Evolutionary conservation across 2,888 invertebrate genomes (phyloP), one percentile per base, ranked within the genome.

Genomic region (Nipponacmea schrenckii): DNA sequence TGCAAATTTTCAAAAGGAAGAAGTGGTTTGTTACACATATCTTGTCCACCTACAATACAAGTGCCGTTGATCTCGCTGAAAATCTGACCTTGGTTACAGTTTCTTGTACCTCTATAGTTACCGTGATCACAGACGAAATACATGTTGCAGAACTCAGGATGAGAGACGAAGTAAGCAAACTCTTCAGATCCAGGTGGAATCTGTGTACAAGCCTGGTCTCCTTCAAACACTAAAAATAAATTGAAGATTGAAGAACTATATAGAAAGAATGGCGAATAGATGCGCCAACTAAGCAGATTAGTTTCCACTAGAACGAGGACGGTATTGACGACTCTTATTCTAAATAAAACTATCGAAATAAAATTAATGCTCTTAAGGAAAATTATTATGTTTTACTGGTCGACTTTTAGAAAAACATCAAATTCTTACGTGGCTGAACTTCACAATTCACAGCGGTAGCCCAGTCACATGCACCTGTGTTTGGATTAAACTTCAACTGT

Each of bases 91-190:
- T 2, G 2, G 20, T 20, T 24, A 56, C 56, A 56, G 24, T 56
- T 56, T 56, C 56, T 56, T 24, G 56, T 56, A 14, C 56, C 56
- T 56, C 20, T 24, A 56, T 56, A 56, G 24, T 56, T 56, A 56
- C 56, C 56, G 8, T 56, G 56, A 24, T 20, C 56, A 17, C 56
- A 56, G 10, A 56, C 56, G 24, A 20, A 56, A 56, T 12, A 56
- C 56, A 56, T 56, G 14, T 56, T 56, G 24, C 56, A 56, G 24
- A 24, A 56, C 10, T 8, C 4, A 12, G 56, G 56, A 56, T 56
- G 20, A 20, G 56, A 14, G 24, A 56, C 56, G 15, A 56, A 56
- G 24, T 56, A 56, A 24, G 56, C 20, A 3, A 24, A 56, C 14
- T 56, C 20, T 24, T 56, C 56, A 24, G 20, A 56, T 56, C 56